Evolutionary conservation across 1,140 invertebrate species (phyloP).

Genomic region (Amphibalanus amphitrite): DNA sequence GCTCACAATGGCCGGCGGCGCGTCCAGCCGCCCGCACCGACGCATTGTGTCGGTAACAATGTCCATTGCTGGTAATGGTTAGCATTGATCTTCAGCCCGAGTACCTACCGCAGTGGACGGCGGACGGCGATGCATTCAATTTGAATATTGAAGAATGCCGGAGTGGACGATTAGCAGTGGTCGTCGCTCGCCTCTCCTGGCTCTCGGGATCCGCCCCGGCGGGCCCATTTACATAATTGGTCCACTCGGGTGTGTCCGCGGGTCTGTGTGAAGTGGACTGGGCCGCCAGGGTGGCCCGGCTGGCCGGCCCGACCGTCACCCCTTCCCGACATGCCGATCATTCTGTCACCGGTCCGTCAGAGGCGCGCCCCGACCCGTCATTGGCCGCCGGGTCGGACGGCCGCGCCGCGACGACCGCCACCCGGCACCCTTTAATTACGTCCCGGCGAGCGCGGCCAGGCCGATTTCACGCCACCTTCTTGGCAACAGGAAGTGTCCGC

Average conservation of each 20-base stretch:
- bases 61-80: not conserved
- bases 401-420: too few species aligned
- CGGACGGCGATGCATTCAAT: not conserved
- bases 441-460: too few species aligned
- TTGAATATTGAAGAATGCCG: not conserved
- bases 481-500: not conserved
- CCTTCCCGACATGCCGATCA: not conserved
- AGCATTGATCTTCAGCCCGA: not conserved
- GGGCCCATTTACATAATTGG: not conserved
- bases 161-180: not conserved
- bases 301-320: too few species aligned
- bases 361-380: not conserved
- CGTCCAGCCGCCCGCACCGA: not conserved
- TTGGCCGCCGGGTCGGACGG: too few species aligned
- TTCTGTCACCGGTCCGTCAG: not conserved
- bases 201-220: not conserved
- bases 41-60: not conserved
- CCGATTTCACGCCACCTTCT: not conserved
- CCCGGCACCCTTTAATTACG: not conserved
- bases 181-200: not conserved
- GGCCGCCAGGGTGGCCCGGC: too few species aligned
- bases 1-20: not conserved
- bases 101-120: not conserved
- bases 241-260: not conserved
- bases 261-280: not conserved